Evolutionary conservation across 2,113 vertebrate species (phyloP).

Genomic region (Solenodon paradoxus): DNA sequence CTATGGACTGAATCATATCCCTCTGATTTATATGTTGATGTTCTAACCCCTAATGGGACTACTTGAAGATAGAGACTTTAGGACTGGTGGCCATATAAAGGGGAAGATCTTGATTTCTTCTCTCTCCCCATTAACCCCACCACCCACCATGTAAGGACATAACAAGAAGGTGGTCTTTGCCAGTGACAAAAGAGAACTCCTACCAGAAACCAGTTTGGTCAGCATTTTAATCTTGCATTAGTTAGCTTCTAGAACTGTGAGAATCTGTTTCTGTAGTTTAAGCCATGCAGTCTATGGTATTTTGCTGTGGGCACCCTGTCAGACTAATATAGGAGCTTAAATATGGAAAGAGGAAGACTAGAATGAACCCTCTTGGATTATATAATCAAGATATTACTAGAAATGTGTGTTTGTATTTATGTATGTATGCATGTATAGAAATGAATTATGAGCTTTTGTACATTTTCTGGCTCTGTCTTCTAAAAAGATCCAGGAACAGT

Average conservation of each 20-base stretch:
- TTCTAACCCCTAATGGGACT: neutral
- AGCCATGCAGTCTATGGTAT: neutral
- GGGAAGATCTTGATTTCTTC: neutral
- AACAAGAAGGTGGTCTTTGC: neutral
- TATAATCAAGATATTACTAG: neutral
- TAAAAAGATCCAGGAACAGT: neutral
- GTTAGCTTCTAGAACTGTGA: neutral
- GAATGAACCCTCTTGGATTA: neutral
- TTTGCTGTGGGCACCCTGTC: neutral
- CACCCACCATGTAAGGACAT: too few relatives aligned
- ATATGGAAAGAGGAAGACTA: neutral
- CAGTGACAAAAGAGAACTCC: too few relatives aligned
- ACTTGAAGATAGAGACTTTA: neutral
- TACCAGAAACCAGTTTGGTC: neutral
- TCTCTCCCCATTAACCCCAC: neutral
- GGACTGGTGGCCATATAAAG: too few relatives aligned
- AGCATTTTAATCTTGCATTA: neutral
- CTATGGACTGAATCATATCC: neutral
- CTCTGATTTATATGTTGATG: neutral
- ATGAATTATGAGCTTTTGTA: neutral
- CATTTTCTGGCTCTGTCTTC: too few relatives aligned
- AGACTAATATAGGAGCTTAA: neutral
- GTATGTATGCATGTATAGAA: neutral
- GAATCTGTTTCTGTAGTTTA: neutral
- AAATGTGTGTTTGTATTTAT: neutral